Evolutionary conservation across 2,888 invertebrate genomes (phyloP).

Genomic region (Campaea margaritaria): DNA sequence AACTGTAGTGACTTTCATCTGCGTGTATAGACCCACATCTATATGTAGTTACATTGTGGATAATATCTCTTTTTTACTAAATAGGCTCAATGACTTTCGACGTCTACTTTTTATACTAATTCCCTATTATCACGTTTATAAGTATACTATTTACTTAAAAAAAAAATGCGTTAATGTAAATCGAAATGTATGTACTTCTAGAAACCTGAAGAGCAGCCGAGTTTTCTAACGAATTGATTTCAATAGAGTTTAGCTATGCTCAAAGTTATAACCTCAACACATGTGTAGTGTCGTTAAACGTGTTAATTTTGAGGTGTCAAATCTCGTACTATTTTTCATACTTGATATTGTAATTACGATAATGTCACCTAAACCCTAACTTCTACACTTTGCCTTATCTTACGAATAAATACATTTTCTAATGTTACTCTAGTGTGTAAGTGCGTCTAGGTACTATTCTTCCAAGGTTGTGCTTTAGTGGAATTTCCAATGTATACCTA

Average conservation of each 20-base stretch:
- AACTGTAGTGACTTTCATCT: conserved; percentile 25
- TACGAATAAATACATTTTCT: conserved; percentile 73
- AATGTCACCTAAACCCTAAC: conserved; percentile 74
- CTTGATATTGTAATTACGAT: conserved; percentile 46
- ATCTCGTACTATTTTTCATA: background rate
- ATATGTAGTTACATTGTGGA: conserved; percentile 22
- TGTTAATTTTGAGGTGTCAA: background rate
- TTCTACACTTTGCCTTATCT: conserved; percentile 82
- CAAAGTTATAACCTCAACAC: conserved; percentile 28
- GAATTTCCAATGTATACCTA: conserved; percentile 71
- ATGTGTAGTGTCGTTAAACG: background rate
- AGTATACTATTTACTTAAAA: background rate
- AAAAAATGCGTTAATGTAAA: no score
- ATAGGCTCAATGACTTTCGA: conserved; percentile 14
- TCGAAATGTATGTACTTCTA: background rate
- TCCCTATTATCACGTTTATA: conserved; percentile 23
- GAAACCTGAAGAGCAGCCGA: background rate
- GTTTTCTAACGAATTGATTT: background rate
- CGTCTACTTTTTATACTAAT: conserved; percentile 21
- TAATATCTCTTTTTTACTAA: conserved; percentile 29
- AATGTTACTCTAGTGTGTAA: conserved; percentile 79
- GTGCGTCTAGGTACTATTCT: conserved; percentile 83
- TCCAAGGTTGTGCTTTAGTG: conserved; percentile 85
- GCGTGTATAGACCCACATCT: conserved; percentile 24
- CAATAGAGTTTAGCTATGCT: background rate